Base-by-base conservation (phyloP, 2,797 vertebrate species). In the Xenopus petersii region DNA sequence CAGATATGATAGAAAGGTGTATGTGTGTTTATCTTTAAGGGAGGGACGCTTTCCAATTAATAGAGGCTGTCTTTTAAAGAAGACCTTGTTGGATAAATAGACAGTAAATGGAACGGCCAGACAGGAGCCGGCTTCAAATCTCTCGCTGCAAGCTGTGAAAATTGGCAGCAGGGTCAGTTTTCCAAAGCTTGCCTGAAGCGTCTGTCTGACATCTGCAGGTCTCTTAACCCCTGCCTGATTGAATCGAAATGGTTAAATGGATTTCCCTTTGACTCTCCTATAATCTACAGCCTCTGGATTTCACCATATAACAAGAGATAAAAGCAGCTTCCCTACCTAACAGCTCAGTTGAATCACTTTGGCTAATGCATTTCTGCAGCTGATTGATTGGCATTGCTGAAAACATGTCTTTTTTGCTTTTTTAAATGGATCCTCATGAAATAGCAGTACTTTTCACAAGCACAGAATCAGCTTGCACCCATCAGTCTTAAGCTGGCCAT, bases 81-180 rank as follows among this genome's bases (percentile, higher is more conserved):
- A 75, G 79, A 79, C 70, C 70, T 68, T 66, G 67, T 68, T 73
- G 72, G 67, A 60, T 63, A 77, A 81, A 72, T 9, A 69, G 77
- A 75, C 72, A 73, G 67, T 77, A 65, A 81, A 80, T 79, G 42
- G 71, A 79, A 56, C 13, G 71, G 77, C 77, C 77, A 79, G 81
- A 77, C 76, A 79, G 81, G 62, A 82, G 79, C 71, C 58, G n/a
- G n/a, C 9, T 79, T 80, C 65, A 77, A 80, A 69, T 74, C 24
- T 70, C 79, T 75, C 48, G 58, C 70, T 80, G 68, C 47, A 0
- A 75, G 75, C 73, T 76, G 79, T 74, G 75, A 69, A 74, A 42
- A 21, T 42, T 75, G 75, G 72, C 55, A 59, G 63, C 21, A 4
- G 42, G 76, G n/a, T 48, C 62, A 0, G 0, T 51, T 82, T 59